Conservation (phyloP, 2,888 invertebrate species). For the Horisme vitalbata region DNA sequence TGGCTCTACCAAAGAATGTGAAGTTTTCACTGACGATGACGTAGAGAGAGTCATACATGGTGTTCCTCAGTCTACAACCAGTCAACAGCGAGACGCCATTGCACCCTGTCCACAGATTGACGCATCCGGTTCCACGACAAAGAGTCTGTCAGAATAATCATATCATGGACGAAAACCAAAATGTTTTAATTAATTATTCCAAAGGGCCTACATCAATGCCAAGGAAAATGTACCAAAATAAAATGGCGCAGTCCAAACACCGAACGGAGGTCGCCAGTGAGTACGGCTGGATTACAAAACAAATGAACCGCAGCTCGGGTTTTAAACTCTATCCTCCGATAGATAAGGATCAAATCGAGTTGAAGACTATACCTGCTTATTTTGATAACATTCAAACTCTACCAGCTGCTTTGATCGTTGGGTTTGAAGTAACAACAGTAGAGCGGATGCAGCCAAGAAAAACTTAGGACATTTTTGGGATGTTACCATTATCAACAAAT, state of each 20-base stretch:
- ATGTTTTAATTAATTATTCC: conserved; percentile 6
- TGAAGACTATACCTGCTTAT: conserved; percentile 12
- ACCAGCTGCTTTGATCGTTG: conserved; percentile 6
- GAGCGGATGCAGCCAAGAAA: conserved; percentile 1
- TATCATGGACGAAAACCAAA: no score
- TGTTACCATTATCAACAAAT: not conserved
- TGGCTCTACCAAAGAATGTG: no score
- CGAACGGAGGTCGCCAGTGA: conserved; percentile 27
- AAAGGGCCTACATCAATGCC: conserved; percentile 26
- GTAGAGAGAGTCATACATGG: no score
- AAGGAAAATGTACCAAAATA: conserved; percentile 33
- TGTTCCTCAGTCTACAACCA: no score
- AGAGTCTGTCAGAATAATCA: no score
- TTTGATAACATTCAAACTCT: conserved; percentile 31
- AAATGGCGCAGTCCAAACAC: conserved; percentile 25
- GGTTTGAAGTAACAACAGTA: conserved; percentile 8
- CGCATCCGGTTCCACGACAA: no score
- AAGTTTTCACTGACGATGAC: no score
- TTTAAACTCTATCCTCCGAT: conserved; percentile 21
- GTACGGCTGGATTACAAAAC: conserved; percentile 28
- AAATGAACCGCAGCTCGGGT: not conserved
- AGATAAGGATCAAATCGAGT: conserved; percentile 14
- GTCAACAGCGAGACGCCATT: no score
- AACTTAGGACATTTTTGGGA: not conserved
- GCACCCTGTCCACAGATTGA: no score